A percentile compares a stretch with the other conserved stretches of the same genome.
Evolutionary conservation across 2,797 vertebrate species (phyloP).

Genomic region (Selene dorsalis): DNA sequence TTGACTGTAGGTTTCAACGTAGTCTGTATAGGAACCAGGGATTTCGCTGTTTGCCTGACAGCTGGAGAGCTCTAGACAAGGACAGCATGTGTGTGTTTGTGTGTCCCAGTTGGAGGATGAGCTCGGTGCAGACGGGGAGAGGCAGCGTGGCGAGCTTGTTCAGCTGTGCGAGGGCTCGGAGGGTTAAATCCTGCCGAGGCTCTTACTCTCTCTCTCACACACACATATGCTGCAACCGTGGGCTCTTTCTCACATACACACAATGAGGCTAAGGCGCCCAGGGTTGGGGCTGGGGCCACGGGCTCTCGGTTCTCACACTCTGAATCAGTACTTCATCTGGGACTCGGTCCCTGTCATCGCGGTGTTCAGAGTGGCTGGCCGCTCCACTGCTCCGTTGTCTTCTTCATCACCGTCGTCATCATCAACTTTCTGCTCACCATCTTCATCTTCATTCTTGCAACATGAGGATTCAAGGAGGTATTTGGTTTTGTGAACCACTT

Average conservation of each 20-base stretch:
- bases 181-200: slow-evolving; percentile 81
- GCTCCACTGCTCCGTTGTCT: slow-evolving; percentile 48
- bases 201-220: slow-evolving; percentile 10
- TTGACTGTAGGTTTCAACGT: slow-evolving; percentile 34
- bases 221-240: slow-evolving; percentile 35
- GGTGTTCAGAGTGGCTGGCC: slow-evolving; percentile 71
- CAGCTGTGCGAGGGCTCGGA: slow-evolving; percentile 82
- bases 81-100: slow-evolving; percentile 74
- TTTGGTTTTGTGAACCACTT: slow-evolving; percentile 29
- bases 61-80: slow-evolving; percentile 70
- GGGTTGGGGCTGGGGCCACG: slow-evolving; percentile 67
- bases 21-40: slow-evolving; percentile 40
- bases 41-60: slow-evolving; percentile 66
- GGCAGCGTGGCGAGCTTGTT: slow-evolving; percentile 79
- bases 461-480: slow-evolving; percentile 82
- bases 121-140: slow-evolving; percentile 67
- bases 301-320: slow-evolving; percentile 79
- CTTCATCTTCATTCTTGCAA: slow-evolving; percentile 51
- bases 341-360: slow-evolving; percentile 55
- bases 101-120: slow-evolving; percentile 78
- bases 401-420: slow-evolving; percentile 33
- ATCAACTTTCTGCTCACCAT: slow-evolving; percentile 25
- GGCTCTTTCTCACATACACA: slow-evolving; percentile 67
- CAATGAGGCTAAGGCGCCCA: slow-evolving; percentile 70
- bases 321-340: slow-evolving; percentile 62